Evolutionary conservation across 2,888 invertebrate genomes (phyloP).

Genomic region (Temnothorax rugatulus): DNA sequence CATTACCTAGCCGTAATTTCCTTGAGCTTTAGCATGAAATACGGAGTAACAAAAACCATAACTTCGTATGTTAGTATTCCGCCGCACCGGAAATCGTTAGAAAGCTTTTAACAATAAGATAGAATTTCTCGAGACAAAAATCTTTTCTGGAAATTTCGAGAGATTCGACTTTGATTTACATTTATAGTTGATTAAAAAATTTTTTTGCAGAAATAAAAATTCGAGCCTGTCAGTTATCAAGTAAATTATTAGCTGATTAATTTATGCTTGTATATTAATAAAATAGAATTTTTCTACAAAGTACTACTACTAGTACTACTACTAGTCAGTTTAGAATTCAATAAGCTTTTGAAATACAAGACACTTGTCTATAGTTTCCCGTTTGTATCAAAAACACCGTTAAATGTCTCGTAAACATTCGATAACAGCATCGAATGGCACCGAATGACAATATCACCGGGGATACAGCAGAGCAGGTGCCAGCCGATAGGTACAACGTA

Average conservation of each 20-base stretch:
- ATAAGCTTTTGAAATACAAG: conserved; percentile 9
- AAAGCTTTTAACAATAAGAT: conserved; percentile 73
- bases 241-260: neutral
- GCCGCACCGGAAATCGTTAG: conserved; percentile 57
- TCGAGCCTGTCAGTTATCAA: neutral
- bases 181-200: neutral
- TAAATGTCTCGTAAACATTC: conserved; percentile 50
- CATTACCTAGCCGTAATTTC: conserved; percentile 64
- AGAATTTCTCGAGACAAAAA: conserved; percentile 45
- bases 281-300: neutral
- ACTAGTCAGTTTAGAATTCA: neutral
- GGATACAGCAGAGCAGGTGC: conserved; percentile 1
- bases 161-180: neutral
- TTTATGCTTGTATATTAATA: neutral
- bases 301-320: neutral
- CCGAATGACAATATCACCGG: conserved; percentile 39
- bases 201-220: neutral
- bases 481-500: neutral
- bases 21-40: conserved; percentile 65
- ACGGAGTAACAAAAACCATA: conserved; percentile 67
- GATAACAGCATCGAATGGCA: conserved; percentile 38
- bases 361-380: neutral
- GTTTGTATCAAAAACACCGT: conserved; percentile 35
- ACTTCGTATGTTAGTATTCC: conserved; percentile 57
- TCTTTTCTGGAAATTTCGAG: conserved; percentile 35